Base-by-base conservation (phyloP, 2,797 vertebrate genomes). In the Myotis myotis region DNA sequence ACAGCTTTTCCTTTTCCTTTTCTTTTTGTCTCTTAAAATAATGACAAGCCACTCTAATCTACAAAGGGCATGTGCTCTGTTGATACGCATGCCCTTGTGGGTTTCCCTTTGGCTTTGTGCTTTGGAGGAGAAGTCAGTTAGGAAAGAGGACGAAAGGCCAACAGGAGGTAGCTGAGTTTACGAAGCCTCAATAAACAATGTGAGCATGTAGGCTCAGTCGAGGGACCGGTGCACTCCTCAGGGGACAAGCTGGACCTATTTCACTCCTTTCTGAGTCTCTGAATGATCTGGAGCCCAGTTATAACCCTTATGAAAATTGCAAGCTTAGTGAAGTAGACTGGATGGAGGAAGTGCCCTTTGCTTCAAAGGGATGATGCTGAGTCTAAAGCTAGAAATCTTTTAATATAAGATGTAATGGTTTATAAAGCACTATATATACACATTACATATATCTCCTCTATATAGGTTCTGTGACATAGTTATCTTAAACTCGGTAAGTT, bases 81-180 rank as follows among this genome's bases (percentile, higher is more conserved):
- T 41, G 75, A 70, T 66, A 64, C 3, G 6, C 23, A 36, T 30
- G 33, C 33, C n/a, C 47, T 80, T 51, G 44, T 38, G 62, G 51
- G 13, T 86, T 88, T 87, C 38, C 60, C 53, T 83, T 88, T 94
- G 85, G 62, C 81, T 75, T 49, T 53, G 87, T 76, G 74, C 70
- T 95, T 86, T 97, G 92, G 78, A 72, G 55, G 22, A 95, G 57
- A 91, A 93, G 88, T 89, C 60, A 66, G 41, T 95, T 84, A 94
- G 68, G 92, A 92, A 93, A 94, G 92, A 74, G 23, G 55, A 74
- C 9, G 4, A 72, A 93, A 90, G 49, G 68, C 66, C 89, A 78
- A 49, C 0, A 80, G 76, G 85, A 89, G 47, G n/a, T 55, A 6
- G n/a, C 41, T 88, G 81, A 85, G 36, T 57, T 78, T 57, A 33